Evolutionary conservation across 2,113 vertebrate species (phyloP).

Genomic region (Diadophis punctatus): DNA sequence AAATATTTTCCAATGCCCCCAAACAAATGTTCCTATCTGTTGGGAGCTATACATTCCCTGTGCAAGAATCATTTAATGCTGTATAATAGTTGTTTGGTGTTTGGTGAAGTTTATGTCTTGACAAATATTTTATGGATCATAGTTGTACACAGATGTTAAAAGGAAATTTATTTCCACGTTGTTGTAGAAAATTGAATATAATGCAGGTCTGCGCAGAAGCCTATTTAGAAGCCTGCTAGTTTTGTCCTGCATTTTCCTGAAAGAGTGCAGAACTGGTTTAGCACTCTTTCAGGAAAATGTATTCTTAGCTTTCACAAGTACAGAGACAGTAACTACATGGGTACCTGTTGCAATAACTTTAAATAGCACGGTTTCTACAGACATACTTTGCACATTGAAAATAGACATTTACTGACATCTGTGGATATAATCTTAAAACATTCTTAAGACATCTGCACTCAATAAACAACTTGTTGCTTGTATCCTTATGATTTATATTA

Average conservation of each 20-base stretch:
- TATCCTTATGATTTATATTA: no score
- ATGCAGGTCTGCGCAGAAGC: neutral
- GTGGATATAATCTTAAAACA: neutral
- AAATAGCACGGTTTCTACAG: neutral
- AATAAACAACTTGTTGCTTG: no score
- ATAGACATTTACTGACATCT: neutral
- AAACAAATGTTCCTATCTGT: conserved; percentile 65
- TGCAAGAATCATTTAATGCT: conserved; percentile 46
- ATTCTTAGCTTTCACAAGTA: neutral
- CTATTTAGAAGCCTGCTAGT: neutral
- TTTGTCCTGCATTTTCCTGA: neutral
- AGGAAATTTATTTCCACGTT: conserved; percentile 31
- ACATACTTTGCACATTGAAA: neutral
- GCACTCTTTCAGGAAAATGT: neutral
- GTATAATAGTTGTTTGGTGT: conserved; percentile 60
- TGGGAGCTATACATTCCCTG: conserved; percentile 51
- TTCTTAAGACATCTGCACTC: neutral
- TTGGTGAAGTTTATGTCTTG: conserved; percentile 55
- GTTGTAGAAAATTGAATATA: neutral
- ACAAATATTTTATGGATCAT: conserved; percentile 52
- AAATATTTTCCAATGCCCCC: conserved; percentile 59
- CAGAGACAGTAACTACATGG: neutral
- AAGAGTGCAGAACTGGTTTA: neutral
- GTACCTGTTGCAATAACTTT: neutral
- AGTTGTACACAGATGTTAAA: conserved; percentile 39